phyloP scores from a whole-genome alignment of 2,888 invertebrate species.

The Drosophila paranaensis region DNA sequence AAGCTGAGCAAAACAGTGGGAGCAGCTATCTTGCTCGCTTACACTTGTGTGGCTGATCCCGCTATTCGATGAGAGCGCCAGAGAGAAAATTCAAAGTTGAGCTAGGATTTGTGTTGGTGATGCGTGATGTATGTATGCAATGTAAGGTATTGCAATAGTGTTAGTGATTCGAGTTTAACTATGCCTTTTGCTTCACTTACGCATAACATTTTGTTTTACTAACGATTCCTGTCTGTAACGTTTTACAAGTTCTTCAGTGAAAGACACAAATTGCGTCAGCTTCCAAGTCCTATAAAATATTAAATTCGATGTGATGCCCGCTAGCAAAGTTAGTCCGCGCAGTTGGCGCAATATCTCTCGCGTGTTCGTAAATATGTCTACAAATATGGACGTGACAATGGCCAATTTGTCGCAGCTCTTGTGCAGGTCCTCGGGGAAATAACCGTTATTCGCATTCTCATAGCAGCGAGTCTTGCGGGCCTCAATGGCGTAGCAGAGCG shows the following conservation, averaged over 20 bases:
- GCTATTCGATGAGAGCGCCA: neutral
- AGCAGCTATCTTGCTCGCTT: neutral
- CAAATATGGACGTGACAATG: constrained; percentile 76
- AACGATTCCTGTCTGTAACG: constrained; percentile 73
- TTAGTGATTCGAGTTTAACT: neutral
- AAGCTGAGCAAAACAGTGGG: too few relatives aligned
- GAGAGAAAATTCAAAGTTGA: neutral
- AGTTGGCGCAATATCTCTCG: constrained; percentile 73
- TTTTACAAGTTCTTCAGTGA: constrained; percentile 63
- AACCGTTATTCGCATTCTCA: constrained; percentile 40
- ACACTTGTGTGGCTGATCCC: neutral
- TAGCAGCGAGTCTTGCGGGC: constrained; percentile 77
- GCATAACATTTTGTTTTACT: constrained; percentile 78
- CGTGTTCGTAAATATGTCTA: constrained; percentile 73
- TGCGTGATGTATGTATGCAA: constrained; percentile 27
- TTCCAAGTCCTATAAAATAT: constrained; percentile 82
- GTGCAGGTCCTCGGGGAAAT: constrained; percentile 74
- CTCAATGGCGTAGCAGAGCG: constrained; percentile 81
- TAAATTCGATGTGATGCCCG: constrained; percentile 55
- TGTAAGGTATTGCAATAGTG: neutral
- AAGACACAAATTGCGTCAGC: constrained; percentile 70
- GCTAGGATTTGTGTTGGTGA: constrained; percentile 47
- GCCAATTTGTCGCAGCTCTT: constrained; percentile 78
- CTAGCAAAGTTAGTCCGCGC: constrained; percentile 68
- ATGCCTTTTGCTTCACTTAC: constrained; percentile 52